Evolutionary conservation across 1,140 invertebrate species (phyloP).

Genomic region (Sarcophaga peregrina): DNA sequence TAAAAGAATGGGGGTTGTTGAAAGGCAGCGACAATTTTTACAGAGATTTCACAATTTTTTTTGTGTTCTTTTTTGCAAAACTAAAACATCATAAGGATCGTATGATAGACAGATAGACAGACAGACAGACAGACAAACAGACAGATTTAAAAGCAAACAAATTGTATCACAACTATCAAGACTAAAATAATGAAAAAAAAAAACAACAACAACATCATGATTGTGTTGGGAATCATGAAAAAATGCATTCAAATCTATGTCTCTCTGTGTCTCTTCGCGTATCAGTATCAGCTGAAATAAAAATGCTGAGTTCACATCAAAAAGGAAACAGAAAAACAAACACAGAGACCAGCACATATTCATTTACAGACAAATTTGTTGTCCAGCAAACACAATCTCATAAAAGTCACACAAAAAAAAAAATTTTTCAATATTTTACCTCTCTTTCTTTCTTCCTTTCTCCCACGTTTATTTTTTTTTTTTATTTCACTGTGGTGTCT

Average conservation of each 20-base stretch:
- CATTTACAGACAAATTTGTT: background rate
- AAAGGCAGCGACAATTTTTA: background rate
- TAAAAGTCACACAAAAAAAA: background rate
- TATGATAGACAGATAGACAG: background rate
- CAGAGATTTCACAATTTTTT: background rate
- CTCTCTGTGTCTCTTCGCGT: background rate
- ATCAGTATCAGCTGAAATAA: background rate
- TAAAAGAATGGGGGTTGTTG: background rate
- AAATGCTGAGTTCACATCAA: background rate
- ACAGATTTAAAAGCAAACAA: too few species aligned
- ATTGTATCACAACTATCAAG: background rate
- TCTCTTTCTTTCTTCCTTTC: background rate
- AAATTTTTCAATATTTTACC: background rate
- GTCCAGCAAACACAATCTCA: conserved; percentile 5
- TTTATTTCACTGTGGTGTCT: background rate
- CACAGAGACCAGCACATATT: too few species aligned
- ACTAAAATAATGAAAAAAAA: background rate
- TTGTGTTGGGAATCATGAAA: background rate
- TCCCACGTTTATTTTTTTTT: background rate
- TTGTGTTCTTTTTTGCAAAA: background rate
- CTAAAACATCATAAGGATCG: too few species aligned
- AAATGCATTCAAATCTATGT: background rate
- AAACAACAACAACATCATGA: background rate
- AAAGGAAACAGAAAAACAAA: too few species aligned
- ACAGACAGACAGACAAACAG: background rate